Evolutionary conservation across 2,113 vertebrate genomes (phyloP).

Genomic region (Butorides virescens): DNA sequence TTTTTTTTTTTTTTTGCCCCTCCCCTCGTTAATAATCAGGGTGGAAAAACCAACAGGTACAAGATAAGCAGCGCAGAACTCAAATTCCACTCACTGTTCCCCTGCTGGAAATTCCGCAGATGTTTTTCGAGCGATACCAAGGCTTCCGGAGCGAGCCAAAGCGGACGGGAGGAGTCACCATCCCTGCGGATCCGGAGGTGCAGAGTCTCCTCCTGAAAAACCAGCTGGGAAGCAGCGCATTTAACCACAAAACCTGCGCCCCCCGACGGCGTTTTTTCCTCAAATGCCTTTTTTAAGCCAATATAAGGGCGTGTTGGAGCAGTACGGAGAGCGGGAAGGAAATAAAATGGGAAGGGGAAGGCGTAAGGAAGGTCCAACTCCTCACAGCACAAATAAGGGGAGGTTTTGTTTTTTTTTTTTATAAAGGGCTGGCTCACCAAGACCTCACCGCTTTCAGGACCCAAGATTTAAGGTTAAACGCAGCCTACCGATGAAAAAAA

Average conservation of each 20-base stretch:
- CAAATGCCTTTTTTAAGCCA: not conserved
- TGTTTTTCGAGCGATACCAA: not conserved
- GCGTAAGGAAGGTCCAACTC: no score
- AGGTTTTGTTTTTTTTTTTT: no score
- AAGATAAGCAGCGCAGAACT: not conserved
- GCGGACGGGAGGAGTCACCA: accelerated
- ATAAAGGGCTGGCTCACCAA: no score
- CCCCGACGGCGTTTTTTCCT: accelerated
- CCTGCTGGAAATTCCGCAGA: not conserved
- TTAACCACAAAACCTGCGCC: not conserved
- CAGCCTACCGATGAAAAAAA: no score
- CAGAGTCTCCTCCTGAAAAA: not conserved
- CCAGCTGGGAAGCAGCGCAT: accelerated
- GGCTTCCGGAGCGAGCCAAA: accelerated
- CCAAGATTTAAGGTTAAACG: no score
- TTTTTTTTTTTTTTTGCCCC: not conserved
- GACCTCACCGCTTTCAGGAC: no score
- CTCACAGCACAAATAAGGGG: no score
- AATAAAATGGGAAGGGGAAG: not conserved
- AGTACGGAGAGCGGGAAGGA: not conserved
- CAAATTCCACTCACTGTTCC: not conserved
- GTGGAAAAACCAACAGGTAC: not conserved
- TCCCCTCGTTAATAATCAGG: not conserved
- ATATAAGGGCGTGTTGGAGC: accelerated
- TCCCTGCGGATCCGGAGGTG: not conserved